A percentile compares a stretch with the other conserved stretches of the same genome.
phyloP scores from a whole-genome alignment of 2,797 vertebrate species.

The Sebastes kiyomatsui region DNA sequence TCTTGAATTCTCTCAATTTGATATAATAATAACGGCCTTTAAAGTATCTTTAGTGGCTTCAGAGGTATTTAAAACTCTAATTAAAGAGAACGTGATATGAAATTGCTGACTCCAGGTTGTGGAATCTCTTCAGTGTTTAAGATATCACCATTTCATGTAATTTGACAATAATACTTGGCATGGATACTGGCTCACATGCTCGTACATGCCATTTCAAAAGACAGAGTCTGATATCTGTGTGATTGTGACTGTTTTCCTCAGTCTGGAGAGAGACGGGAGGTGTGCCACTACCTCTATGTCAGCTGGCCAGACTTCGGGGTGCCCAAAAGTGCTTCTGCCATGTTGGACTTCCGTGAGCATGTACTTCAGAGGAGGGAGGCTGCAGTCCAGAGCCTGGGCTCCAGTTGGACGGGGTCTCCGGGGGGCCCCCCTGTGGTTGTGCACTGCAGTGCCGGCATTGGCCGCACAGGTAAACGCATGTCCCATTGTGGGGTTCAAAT shows the following conservation, averaged over 20 bases:
- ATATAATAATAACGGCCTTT: neutral
- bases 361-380: constrained; percentile 84
- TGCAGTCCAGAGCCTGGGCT: constrained; percentile 77
- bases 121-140: neutral
- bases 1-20: neutral
- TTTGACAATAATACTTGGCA: neutral
- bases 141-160: neutral
- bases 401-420: constrained; percentile 82
- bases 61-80: neutral
- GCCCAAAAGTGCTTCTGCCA: constrained; percentile 88
- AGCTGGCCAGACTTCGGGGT: constrained; percentile 92
- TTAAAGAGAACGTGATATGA: neutral
- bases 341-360: constrained; percentile 88
- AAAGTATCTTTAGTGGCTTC: neutral
- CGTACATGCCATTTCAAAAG: neutral
- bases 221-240: neutral
- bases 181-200: neutral
- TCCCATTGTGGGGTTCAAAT: neutral
- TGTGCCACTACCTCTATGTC: constrained; percentile 88
- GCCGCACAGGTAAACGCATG: constrained; percentile 83
- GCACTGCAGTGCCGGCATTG: constrained; percentile 90
- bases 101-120: neutral
- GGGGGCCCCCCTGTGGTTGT: constrained; percentile 87
- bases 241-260: constrained; percentile 31
- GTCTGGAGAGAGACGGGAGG: constrained; percentile 86